Evolutionary conservation across 2,113 vertebrate genomes (phyloP).

Genomic region (Emberiza fucata): DNA sequence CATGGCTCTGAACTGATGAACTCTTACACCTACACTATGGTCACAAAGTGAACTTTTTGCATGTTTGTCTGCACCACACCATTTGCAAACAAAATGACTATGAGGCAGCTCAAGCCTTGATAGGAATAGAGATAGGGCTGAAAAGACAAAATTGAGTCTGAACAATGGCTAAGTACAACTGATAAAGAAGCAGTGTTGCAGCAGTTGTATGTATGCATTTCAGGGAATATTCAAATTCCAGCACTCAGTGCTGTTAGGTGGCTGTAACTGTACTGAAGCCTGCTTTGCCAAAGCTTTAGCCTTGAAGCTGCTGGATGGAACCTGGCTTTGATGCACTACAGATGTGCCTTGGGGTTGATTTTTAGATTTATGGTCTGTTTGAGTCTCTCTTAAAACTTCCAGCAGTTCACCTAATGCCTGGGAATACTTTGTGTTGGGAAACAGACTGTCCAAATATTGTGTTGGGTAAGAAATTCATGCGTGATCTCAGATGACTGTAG

Average conservation of each 20-base stretch:
- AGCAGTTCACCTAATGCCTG: not conserved
- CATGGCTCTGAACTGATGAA: not conserved
- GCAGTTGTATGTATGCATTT: not conserved
- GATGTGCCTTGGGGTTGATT: not conserved
- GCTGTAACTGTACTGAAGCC: not conserved
- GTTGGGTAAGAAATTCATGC: not conserved
- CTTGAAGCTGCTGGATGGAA: not conserved
- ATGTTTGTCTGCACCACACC: not conserved
- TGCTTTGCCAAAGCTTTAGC: not conserved
- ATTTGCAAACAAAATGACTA: not conserved
- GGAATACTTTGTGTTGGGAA: not conserved
- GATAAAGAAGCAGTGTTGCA: not conserved
- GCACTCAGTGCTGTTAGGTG: not conserved
- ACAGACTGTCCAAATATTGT: not conserved
- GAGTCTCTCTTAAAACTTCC: not conserved
- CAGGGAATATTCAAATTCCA: not conserved
- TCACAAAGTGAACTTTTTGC: not conserved
- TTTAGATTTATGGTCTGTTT: not conserved
- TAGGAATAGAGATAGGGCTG: not conserved
- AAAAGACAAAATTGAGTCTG: not conserved
- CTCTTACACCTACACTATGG: not conserved
- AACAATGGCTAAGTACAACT: not conserved
- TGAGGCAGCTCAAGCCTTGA: not conserved
- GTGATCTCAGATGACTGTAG: not conserved
- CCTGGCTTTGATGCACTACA: not conserved